These are phyloP conservation scores for Brachyptera risi DNA, from an alignment of 2,888 invertebrate species.

Conservation along the genomic window DNA sequence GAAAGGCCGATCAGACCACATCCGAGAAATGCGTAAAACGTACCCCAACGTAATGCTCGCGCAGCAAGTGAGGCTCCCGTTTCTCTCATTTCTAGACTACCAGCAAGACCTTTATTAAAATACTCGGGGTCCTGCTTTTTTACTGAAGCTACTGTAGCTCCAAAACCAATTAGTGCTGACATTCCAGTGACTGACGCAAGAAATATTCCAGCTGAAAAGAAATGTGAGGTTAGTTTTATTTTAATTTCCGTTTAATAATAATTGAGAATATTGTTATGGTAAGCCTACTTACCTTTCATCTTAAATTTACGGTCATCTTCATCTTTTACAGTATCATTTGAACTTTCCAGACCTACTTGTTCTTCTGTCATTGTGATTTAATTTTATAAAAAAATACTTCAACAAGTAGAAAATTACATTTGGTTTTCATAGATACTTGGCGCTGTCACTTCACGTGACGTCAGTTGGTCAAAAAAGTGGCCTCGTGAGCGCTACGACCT, in stretches of 20 bases:
- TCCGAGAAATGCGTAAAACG: slow-evolving; percentile 80
- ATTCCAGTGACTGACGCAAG: slow-evolving; percentile 69
- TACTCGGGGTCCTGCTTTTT: slow-evolving; percentile 75
- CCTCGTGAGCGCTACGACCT: no score
- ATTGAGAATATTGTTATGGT: neutral
- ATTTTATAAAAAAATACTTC: no score
- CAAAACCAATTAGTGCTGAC: slow-evolving; percentile 77
- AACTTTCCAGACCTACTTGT: no score
- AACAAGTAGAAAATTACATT: no score
- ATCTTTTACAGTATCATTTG: neutral
- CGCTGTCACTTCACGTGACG: neutral
- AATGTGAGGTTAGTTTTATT: neutral
- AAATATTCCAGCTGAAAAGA: slow-evolving; percentile 48
- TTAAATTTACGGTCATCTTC: slow-evolving; percentile 10
- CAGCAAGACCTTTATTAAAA: slow-evolving; percentile 66
- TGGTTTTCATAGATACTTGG: neutral
- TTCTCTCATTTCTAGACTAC: slow-evolving; percentile 61
- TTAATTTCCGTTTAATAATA: no score
- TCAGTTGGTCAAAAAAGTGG: neutral
- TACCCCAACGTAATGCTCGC: slow-evolving; percentile 84
- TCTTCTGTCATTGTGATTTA: no score
- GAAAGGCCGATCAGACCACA: slow-evolving; percentile 76
- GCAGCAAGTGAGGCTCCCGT: slow-evolving; percentile 73
- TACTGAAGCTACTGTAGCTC: slow-evolving; percentile 68
- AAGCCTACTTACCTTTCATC: neutral